These are phyloP conservation scores for Pemphredon lugubris DNA, from an alignment of 2,888 invertebrate genomes.

Conservation along the genomic window DNA sequence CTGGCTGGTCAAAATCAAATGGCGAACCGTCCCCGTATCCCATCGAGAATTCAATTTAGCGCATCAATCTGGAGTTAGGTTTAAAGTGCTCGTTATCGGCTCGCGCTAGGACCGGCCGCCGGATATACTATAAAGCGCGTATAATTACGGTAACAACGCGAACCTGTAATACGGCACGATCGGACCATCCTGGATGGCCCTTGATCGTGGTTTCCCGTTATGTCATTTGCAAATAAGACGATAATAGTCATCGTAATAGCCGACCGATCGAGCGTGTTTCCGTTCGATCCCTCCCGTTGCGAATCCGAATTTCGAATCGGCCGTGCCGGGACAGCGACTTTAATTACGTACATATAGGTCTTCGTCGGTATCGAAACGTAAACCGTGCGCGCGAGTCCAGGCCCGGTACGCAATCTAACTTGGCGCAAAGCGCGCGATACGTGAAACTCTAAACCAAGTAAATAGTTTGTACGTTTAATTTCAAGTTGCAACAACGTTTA, in stretches of 20 bases:
- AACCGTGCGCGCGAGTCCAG: too few species aligned
- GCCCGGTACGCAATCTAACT: too few species aligned
- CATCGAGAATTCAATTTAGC: slow-evolving; percentile 59
- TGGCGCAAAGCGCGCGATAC: too few species aligned
- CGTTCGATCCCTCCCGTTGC: too few species aligned
- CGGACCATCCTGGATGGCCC: not conserved
- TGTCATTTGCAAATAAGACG: not conserved
- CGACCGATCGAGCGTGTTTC: not conserved
- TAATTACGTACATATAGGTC: too few species aligned
- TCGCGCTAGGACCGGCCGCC: slow-evolving; percentile 2
- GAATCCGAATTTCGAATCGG: too few species aligned
- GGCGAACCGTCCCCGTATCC: slow-evolving; percentile 26
- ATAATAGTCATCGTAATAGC: not conserved
- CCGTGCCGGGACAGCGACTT: too few species aligned
- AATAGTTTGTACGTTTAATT: not conserved
- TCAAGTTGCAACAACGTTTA: slow-evolving; percentile 1
- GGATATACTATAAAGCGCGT: slow-evolving; percentile 1
- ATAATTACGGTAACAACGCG: slow-evolving; percentile 42
- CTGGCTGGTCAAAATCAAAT: slow-evolving; percentile 53
- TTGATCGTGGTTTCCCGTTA: not conserved
- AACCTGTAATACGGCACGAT: slow-evolving; percentile 16
- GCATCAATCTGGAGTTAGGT: slow-evolving; percentile 46
- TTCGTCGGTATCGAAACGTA: too few species aligned
- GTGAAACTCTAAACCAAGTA: too few species aligned
- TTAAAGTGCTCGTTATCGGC: slow-evolving; percentile 53